Conservation (phyloP, 2,888 invertebrate species). For the Microctonus hyperodae region DNA sequence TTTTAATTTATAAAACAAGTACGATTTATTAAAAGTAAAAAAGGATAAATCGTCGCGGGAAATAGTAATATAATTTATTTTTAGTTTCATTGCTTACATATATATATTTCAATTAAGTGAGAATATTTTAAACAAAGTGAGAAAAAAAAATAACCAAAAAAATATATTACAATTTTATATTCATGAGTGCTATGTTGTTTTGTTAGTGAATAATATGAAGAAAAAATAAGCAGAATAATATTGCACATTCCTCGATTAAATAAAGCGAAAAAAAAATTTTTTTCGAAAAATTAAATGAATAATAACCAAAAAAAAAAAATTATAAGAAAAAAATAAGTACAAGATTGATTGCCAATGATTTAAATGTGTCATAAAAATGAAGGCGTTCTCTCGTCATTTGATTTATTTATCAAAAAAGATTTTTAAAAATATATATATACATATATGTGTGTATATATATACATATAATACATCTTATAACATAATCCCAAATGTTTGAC, state of each 20-base stretch:
- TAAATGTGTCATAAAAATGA: constrained; percentile 48
- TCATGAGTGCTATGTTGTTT: constrained; percentile 34
- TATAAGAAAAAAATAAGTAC: constrained; percentile 54
- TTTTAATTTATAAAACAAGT: no score
- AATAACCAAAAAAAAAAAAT: constrained; percentile 40
- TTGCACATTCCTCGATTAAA: constrained; percentile 60
- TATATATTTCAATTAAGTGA: constrained; percentile 12
- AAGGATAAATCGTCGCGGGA: no score
- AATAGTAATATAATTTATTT: no score
- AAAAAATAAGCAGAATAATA: constrained; percentile 49
- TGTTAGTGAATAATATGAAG: constrained; percentile 38
- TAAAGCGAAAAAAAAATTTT: constrained; percentile 29
- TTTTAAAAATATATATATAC: constrained; percentile 30
- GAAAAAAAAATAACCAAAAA: not conserved
- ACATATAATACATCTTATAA: constrained; percentile 50
- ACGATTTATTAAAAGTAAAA: no score
- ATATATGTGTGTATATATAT: no score
- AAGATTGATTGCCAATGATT: constrained; percentile 58
- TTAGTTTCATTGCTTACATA: not conserved
- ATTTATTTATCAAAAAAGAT: constrained; percentile 41
- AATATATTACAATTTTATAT: not conserved
- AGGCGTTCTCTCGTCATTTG: constrained; percentile 50
- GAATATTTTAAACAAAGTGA: not conserved
- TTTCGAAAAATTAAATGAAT: not conserved
- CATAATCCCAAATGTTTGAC: constrained; percentile 59